Evolutionary conservation across 2,888 invertebrate genomes (phyloP), one percentile per base, ranked within the genome.

Genomic region (Andrena bicolor): DNA sequence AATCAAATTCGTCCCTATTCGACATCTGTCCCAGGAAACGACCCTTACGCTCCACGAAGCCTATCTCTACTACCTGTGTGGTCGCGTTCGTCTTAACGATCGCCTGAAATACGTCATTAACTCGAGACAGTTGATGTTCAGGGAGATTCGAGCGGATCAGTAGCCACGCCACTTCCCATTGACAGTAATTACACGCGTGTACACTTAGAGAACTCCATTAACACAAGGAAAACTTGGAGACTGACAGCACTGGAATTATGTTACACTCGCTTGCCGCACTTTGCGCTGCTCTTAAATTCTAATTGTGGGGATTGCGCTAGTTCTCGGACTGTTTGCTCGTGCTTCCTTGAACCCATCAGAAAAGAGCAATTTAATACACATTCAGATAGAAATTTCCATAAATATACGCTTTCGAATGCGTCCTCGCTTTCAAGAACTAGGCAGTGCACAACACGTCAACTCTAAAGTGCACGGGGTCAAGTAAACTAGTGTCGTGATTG

Each of bases 61-160:
- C 80, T 61, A 69, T 72, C 77, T 71, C 77, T 71, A 73, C 70
- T 71, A 70, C 79, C 75, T 85, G 86, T 89, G 88, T 88, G 90
- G 88, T 85, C 90, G 82, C 56, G 51, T 30, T 58, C 64, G 60
- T 32, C 76, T 77, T 87, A 90, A 90, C 86, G 75, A 84, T 73
- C 78, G 73, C 66, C 82, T 88, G 87, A 90, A 90, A 89, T 88
- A 83, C 86, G 78, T 90, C 85, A 88, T 91, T 90, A 89, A 80
- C 73, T 32, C 51, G 76, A 70, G 82, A 82, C 66, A 63, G 32
- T 53, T 51, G 76, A 84, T 78, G 76, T 28, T 76, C 60, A 69
- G 64, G 74, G 65, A 63, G 79, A 82, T 82, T 69, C 80, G 80
- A 77, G 68, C 30, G 41, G 71, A 75, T 74, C 63, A 60, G 23